Evolutionary conservation across 2,888 invertebrate species (phyloP).

Genomic region (Aphidius colemani): DNA sequence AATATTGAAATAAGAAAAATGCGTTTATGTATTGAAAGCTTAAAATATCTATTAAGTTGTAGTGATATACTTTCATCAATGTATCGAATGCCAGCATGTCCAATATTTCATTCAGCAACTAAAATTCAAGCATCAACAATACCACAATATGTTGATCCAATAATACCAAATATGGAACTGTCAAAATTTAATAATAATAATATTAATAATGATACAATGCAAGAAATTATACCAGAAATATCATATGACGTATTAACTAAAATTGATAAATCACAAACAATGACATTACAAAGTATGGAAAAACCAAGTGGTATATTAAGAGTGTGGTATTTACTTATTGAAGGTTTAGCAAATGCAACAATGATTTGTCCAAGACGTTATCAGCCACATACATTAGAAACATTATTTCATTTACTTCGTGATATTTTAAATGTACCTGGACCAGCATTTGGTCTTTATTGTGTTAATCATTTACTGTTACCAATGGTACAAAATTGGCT

Average conservation of each 20-base stretch:
- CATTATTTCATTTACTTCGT: conserved; percentile 81
- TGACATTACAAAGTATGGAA: conserved; percentile 72
- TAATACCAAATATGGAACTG: conserved; percentile 78
- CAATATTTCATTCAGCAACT: conserved; percentile 88
- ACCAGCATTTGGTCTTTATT: conserved; percentile 86
- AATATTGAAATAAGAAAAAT: conserved; percentile 44
- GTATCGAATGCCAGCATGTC: conserved; percentile 94
- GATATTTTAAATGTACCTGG: conserved; percentile 82
- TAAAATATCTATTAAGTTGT: conserved; percentile 85
- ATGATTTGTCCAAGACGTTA: conserved; percentile 78
- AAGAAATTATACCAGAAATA: conserved; percentile 70
- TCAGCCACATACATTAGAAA: conserved; percentile 86
- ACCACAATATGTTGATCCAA: conserved; percentile 80
- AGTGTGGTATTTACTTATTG: conserved; percentile 88
- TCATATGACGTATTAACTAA: conserved; percentile 67
- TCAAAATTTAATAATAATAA: conserved; percentile 65
- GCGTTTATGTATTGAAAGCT: conserved; percentile 74
- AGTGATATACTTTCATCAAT: conserved; percentile 87
- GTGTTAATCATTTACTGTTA: conserved; percentile 87
- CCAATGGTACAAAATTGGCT: conserved; percentile 95
- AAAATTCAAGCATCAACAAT: conserved; percentile 78
- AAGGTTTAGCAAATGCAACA: conserved; percentile 81
- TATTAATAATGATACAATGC: conserved; percentile 65
- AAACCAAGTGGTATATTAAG: conserved; percentile 82
- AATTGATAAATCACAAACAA: conserved; percentile 62